phyloP scores from a whole-genome alignment of 1,140 invertebrate genomes.

The Cydia pomonella region DNA sequence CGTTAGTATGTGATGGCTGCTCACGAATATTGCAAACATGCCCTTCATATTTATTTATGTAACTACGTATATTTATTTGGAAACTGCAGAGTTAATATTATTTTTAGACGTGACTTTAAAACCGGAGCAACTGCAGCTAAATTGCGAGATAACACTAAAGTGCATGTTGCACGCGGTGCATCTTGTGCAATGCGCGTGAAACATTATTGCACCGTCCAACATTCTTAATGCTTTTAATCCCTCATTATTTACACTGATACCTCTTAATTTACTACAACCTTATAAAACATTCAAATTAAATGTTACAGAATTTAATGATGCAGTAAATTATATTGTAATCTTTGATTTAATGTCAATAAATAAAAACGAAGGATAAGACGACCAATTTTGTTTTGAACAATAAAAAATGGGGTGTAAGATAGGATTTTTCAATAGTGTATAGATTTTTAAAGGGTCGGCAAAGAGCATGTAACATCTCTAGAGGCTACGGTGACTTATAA shows the following conservation, averaged over 20 bases:
- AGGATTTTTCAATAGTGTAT: too few species aligned
- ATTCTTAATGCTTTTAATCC: background rate
- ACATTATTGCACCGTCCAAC: background rate
- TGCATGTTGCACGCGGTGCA: background rate
- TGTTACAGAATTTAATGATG: background rate
- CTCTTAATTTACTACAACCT: background rate
- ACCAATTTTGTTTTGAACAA: too few species aligned
- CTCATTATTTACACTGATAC: background rate
- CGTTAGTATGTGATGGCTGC: too few species aligned
- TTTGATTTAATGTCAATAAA: constrained; percentile 10
- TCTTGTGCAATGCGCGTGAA: background rate
- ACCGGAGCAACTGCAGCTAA: background rate
- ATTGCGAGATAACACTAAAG: constrained; percentile 17
- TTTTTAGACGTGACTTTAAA: constrained; percentile 13
- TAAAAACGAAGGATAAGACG: too few species aligned
- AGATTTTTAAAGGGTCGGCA: too few species aligned
- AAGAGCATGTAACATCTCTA: too few species aligned
- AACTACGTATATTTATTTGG: too few species aligned
- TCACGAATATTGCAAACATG: too few species aligned
- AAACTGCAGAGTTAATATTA: background rate
- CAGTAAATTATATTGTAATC: constrained; percentile 4
- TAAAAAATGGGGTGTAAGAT: too few species aligned
- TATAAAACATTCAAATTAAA: background rate
- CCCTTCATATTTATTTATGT: too few species aligned
- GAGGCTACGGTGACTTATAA: too few species aligned